Evolutionary conservation across 2,113 vertebrate species (phyloP).

Genomic region (Okapia johnstoni): DNA sequence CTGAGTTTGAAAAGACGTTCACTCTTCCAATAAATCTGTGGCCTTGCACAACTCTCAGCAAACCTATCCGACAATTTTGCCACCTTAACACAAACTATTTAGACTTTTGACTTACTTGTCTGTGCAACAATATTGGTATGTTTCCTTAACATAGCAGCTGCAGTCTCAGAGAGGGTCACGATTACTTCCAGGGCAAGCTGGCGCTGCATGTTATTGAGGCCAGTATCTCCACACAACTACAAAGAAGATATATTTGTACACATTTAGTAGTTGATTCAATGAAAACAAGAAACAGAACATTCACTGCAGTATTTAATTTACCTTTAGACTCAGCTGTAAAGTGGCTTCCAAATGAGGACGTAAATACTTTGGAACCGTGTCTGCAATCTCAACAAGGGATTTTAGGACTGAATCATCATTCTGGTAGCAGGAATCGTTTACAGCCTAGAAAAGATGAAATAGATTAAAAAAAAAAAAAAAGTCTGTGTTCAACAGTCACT

Average conservation of each 20-base stretch:
- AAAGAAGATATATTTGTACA: slow-evolving; percentile 37
- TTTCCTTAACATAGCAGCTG: slow-evolving; percentile 96
- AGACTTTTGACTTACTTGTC: slow-evolving; percentile 87
- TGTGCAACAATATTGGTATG: slow-evolving; percentile 94
- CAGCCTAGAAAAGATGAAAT: slow-evolving; percentile 81
- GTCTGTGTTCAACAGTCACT: neutral
- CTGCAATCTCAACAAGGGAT: slow-evolving; percentile 97
- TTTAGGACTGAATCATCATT: slow-evolving; percentile 97
- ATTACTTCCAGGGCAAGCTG: slow-evolving; percentile 97
- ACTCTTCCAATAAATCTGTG: neutral
- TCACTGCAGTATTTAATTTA: slow-evolving; percentile 62
- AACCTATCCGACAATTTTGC: neutral
- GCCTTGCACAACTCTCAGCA: neutral
- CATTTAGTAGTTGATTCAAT: neutral
- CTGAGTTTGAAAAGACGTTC: neutral
- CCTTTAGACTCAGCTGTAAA: slow-evolving; percentile 95
- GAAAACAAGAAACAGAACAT: neutral
- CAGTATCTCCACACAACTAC: slow-evolving; percentile 94
- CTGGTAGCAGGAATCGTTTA: slow-evolving; percentile 96
- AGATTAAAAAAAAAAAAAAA: neutral
- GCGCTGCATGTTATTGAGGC: slow-evolving; percentile 95
- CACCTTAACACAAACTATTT: neutral
- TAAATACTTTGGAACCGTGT: slow-evolving; percentile 97
- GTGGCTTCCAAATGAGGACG: slow-evolving; percentile 95
- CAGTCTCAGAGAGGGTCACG: slow-evolving; percentile 96